phyloP scores from a whole-genome alignment of 2,113 vertebrate genomes.

The Sylvilagus bachmani region DNA sequence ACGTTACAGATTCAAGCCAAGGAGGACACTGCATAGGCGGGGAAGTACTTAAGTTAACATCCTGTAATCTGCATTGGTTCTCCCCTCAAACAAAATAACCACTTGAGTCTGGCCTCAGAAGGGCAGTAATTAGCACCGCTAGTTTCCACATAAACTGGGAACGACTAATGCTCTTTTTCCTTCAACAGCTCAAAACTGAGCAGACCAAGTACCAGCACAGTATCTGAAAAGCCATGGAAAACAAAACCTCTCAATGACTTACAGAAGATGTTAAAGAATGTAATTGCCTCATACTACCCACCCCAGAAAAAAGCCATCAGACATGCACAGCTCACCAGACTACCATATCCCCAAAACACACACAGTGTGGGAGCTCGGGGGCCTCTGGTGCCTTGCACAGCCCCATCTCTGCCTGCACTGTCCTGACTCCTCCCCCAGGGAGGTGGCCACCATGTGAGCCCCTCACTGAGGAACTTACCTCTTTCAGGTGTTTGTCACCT shows the following conservation, averaged over 20 bases:
- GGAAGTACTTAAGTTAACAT: background rate
- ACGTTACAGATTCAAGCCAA: background rate
- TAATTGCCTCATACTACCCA: background rate
- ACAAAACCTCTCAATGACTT: constrained; percentile 20
- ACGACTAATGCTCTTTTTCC: constrained; percentile 51
- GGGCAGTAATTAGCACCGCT: constrained; percentile 25
- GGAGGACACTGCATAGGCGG: background rate
- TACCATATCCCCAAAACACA: background rate
- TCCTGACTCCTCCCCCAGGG: background rate
- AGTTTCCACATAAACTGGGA: background rate
- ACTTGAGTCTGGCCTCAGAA: constrained; percentile 7
- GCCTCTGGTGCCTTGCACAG: background rate
- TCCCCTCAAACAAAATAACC: constrained; percentile 61
- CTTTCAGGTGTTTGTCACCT: background rate
- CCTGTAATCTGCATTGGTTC: constrained; percentile 41
- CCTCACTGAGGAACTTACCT: no score
- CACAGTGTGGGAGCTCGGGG: background rate
- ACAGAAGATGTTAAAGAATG: background rate
- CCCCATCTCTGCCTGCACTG: background rate
- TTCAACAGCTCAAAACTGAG: background rate
- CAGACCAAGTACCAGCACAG: background rate
- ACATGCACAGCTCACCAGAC: background rate
- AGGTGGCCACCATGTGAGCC: background rate
- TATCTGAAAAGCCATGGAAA: constrained; percentile 21
- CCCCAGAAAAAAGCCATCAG: background rate